Percentiles rank a stretch among this genome's conserved stretches.
phyloP scores from a whole-genome alignment of 2,797 vertebrate species.

The Sebastes nivosus region DNA sequence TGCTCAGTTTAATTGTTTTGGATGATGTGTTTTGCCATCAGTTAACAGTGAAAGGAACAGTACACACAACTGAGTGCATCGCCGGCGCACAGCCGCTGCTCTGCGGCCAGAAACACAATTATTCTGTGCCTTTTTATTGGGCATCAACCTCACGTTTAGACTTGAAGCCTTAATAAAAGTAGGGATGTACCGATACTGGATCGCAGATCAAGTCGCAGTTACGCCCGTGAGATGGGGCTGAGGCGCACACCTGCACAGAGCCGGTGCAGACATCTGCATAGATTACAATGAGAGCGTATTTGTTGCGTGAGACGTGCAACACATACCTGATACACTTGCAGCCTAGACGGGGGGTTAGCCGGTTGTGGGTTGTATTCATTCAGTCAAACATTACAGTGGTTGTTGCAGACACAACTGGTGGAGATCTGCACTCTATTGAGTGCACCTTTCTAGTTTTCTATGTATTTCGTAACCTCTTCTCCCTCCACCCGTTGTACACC shows the following conservation, averaged over 20 bases:
- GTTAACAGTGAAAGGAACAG: too few species aligned
- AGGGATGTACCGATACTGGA: neutral
- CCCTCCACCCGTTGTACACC: neutral
- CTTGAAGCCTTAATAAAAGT: neutral
- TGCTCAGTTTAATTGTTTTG: too few species aligned
- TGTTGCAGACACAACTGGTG: neutral
- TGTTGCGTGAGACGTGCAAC: neutral
- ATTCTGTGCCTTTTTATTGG: accelerated
- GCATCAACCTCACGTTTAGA: neutral
- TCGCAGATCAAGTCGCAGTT: neutral
- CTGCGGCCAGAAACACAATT: accelerated
- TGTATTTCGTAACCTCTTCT: neutral
- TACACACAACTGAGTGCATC: too few species aligned
- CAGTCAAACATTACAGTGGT: neutral
- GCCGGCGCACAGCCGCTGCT: too few species aligned
- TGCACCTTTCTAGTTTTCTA: neutral
- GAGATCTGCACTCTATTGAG: neutral
- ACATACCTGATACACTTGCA: neutral
- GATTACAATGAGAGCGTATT: neutral
- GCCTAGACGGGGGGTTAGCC: neutral
- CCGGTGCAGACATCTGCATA: neutral
- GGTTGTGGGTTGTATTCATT: too few species aligned
- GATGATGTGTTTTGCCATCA: too few species aligned
- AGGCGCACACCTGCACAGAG: neutral
- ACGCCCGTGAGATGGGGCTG: neutral